phyloP scores from a whole-genome alignment of 2,888 invertebrate species.

The Polydrusus pterygomalis region DNA sequence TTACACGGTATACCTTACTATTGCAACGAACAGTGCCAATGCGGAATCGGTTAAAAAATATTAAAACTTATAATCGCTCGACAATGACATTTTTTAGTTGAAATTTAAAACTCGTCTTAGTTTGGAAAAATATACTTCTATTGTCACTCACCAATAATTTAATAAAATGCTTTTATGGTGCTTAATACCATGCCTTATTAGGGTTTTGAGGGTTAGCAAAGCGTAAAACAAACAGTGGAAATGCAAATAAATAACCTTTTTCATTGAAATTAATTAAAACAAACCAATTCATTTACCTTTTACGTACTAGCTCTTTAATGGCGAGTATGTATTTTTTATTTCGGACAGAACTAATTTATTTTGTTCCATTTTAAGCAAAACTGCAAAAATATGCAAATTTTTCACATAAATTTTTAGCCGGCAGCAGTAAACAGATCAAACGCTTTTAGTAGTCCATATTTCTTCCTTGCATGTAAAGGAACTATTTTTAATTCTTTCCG shows the following conservation, averaged over 20 bases:
- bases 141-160: too few relatives aligned
- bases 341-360: conserved; percentile 41
- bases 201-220: too few relatives aligned
- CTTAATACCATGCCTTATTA: too few relatives aligned
- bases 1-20: too few relatives aligned
- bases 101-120: too few relatives aligned
- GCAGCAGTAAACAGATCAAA: conserved; percentile 53
- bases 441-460: conserved; percentile 53
- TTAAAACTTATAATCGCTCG: too few relatives aligned
- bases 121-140: too few relatives aligned
- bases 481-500: conserved; percentile 53
- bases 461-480: conserved; percentile 53
- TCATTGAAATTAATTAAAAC: conserved; percentile 27
- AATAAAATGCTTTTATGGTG: too few relatives aligned
- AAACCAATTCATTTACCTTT: conserved; percentile 16
- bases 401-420: conserved; percentile 47
- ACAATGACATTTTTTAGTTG: too few relatives aligned
- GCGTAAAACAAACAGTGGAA: too few relatives aligned
- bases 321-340: conserved; percentile 24
- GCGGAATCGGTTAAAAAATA: too few relatives aligned
- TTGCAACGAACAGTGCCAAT: too few relatives aligned
- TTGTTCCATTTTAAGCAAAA: conserved; percentile 40
- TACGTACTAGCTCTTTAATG: conserved; percentile 17
- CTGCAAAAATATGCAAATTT: conserved; percentile 55
- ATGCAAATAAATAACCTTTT: conserved; percentile 3